Percentiles rank a stretch among this genome's conserved stretches.
phyloP scores from a whole-genome alignment of 2,888 invertebrate genomes.

The Microchrysa polita region DNA sequence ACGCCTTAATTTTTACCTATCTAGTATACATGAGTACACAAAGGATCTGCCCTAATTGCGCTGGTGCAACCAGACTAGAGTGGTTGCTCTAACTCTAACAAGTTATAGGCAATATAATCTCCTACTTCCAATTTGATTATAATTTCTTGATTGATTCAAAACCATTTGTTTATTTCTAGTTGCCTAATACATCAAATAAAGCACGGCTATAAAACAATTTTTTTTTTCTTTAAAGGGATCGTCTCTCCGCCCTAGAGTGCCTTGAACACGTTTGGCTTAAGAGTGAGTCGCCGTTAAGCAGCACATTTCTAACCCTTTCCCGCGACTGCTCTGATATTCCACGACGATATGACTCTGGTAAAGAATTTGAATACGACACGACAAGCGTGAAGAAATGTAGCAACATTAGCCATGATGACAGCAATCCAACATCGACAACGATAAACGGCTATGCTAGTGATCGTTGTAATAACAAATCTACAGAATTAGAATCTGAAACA shows the following conservation, averaged over 20 bases:
- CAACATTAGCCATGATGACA: conserved; percentile 38
- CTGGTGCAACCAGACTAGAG: too few species aligned
- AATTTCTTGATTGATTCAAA: too few species aligned
- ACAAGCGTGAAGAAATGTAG: conserved; percentile 55
- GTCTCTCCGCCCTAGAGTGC: conserved; percentile 88
- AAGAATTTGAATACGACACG: conserved; percentile 44
- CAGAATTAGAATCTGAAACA: conserved; percentile 4
- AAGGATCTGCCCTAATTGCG: too few species aligned
- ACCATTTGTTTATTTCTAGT: too few species aligned
- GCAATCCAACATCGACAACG: conserved; percentile 49
- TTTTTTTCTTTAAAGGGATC: conserved; percentile 70
- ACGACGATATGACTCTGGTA: conserved; percentile 8
- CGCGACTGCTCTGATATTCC: conserved; percentile 56
- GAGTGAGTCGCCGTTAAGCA: conserved; percentile 69
- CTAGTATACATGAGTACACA: too few species aligned
- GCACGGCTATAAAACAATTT: neutral
- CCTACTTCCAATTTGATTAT: too few species aligned
- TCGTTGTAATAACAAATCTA: conserved; percentile 20
- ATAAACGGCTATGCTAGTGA: conserved; percentile 45
- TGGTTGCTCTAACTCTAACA: too few species aligned
- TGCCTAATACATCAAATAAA: too few species aligned
- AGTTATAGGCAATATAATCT: too few species aligned
- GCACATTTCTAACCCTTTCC: conserved; percentile 62
- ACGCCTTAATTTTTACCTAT: too few species aligned
- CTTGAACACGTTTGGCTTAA: conserved; percentile 90